Percentiles rank a stretch among this genome's conserved stretches.
phyloP scores from a whole-genome alignment of 2,888 invertebrate species.

The Protophormia terraenovae region DNA sequence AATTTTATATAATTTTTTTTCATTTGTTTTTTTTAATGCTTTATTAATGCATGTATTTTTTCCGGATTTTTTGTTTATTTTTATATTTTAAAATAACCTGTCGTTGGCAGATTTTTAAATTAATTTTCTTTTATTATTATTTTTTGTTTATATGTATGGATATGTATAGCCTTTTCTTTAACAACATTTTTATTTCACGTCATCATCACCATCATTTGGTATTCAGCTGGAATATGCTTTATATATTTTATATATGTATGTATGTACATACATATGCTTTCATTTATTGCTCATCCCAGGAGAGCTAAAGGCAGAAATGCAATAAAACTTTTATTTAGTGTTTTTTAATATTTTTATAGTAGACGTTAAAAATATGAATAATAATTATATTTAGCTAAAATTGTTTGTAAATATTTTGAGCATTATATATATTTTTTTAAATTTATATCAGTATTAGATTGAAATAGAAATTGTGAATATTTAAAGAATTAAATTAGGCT shows the following conservation, averaged over 20 bases:
- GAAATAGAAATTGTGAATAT: too few relatives aligned
- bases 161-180: not conserved
- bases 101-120: constrained; percentile 70
- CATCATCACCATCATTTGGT: not conserved
- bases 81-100: constrained; percentile 47
- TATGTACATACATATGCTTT: not conserved
- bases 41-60: constrained; percentile 10
- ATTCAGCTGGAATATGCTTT: not conserved
- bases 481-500: too few relatives aligned
- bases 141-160: constrained; percentile 14
- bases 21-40: not conserved
- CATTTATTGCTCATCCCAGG: not conserved
- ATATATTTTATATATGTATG: not conserved
- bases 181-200: constrained; percentile 28
- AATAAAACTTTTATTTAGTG: too few relatives aligned
- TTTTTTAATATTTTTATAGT: too few relatives aligned
- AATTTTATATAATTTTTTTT: not conserved
- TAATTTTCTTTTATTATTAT: constrained; percentile 67
- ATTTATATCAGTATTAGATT: too few relatives aligned
- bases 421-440: too few relatives aligned
- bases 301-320: not conserved
- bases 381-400: too few relatives aligned
- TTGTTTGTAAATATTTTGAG: too few relatives aligned
- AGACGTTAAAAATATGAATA: too few relatives aligned
- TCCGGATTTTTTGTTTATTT: not conserved